Evolutionary conservation across 1,140 invertebrate species (phyloP).

Genomic region (Rhagoletis pomonella): DNA sequence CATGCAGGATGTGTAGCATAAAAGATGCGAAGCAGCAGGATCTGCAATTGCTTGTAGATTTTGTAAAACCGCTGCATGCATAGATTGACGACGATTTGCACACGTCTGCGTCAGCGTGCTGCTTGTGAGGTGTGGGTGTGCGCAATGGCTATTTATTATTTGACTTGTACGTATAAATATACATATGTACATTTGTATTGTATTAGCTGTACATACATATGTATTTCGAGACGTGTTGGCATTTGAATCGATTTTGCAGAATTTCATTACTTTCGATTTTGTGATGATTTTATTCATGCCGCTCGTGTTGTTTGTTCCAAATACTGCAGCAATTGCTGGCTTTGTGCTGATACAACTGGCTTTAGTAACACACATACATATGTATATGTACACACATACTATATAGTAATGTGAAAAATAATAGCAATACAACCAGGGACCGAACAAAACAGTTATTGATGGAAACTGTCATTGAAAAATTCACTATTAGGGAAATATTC

Average conservation of each 20-base stretch:
- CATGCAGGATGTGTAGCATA: neutral
- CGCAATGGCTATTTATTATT: neutral
- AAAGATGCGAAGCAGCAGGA: neutral
- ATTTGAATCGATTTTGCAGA: slow-evolving; percentile 47
- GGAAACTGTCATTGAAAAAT: no score
- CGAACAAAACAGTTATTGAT: no score
- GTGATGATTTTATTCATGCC: slow-evolving; percentile 11
- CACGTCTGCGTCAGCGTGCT: neutral
- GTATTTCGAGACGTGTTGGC: slow-evolving; percentile 31
- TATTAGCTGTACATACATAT: slow-evolving; percentile 32
- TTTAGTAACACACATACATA: no score
- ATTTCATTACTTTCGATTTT: slow-evolving; percentile 52
- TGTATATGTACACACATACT: no score
- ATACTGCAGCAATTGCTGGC: neutral
- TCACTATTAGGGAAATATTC: no score
- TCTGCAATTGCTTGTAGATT: slow-evolving; percentile 4
- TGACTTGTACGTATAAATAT: neutral
- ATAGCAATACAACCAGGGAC: no score
- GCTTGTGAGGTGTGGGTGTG: neutral
- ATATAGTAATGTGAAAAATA: no score
- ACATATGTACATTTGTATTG: neutral
- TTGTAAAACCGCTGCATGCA: slow-evolving; percentile 8
- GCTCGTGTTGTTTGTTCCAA: neutral
- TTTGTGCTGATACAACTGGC: neutral
- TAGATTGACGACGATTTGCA: neutral